Evolutionary conservation across 2,888 invertebrate genomes (phyloP), one percentile per base, ranked within the genome.

Genomic region (Ecliptopera silaceata): DNA sequence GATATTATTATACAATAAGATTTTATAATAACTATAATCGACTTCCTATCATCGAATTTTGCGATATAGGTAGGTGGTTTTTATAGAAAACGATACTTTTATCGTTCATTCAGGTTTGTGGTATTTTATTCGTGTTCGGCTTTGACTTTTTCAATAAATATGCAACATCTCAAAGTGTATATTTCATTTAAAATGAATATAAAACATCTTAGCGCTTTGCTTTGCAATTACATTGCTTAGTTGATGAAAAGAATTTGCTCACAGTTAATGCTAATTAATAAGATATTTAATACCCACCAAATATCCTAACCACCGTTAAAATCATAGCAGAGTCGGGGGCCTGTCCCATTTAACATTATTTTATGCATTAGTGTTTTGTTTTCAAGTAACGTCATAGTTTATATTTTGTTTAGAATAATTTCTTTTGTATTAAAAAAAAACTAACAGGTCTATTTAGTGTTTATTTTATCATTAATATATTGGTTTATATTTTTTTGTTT

Each of bases 381-480:
- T 74, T 71, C 49, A 50, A 59, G 47, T 63, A 61, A 69, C 71
- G 73, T 79, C 72, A 74, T 82, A 79, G 84, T 86, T 59, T 54
- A 78, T 83, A 79, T 84, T 64, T 65, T 86, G 80, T 85, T 86
- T 86, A 88, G 86, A 80, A 75, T 88, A 86, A 75, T 82, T 83
- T 84, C 81, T 79, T 83, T 88, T 87, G 38, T 82, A 80, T 80
- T 72, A 74, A 79, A 70, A 68, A 69, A 36, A 75, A 69, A 86
- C 84, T 87, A 87, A 88, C 83, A 84, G 74, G 70, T 78, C 32
- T 59, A 55, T 70, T 76, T 82, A 83, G 82, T 75, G 74, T 86
- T 84, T 85, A 82, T 79, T 81, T 78, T 77, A 78, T 68, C 71
- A 77, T 79, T 81, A 80, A 63, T 61, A 78, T 73, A 82, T 82